Evolutionary conservation across 2,888 invertebrate species (phyloP).

Genomic region (Endotricha flammealis): DNA sequence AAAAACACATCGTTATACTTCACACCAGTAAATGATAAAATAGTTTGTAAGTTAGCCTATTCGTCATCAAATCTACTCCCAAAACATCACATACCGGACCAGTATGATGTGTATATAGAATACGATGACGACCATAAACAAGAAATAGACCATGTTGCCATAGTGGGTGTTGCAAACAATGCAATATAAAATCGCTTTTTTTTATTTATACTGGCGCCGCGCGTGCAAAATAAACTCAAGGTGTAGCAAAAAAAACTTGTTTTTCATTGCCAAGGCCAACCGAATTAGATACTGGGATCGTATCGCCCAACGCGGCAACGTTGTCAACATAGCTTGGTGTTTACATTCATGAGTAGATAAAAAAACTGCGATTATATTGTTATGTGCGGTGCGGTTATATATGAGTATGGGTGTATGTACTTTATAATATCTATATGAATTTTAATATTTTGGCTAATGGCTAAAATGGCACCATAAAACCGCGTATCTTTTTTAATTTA

Average conservation of each 20-base stretch:
- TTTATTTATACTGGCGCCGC: constrained; percentile 25
- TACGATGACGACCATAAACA: not conserved
- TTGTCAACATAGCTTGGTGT: constrained; percentile 63
- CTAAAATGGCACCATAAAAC: too few species aligned
- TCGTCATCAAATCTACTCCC: too few species aligned
- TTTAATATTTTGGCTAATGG: too few species aligned
- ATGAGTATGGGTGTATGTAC: too few species aligned
- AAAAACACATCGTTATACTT: too few species aligned
- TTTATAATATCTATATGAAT: too few species aligned
- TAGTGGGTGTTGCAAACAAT: not conserved
- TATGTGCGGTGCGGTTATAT: too few species aligned
- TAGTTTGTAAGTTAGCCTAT: too few species aligned
- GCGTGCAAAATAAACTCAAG: constrained; percentile 51
- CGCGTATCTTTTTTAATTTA: too few species aligned
- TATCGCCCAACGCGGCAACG: constrained; percentile 66
- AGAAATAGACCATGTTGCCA: constrained; percentile 1
- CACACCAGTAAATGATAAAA: too few species aligned
- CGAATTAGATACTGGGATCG: constrained; percentile 66
- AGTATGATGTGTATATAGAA: too few species aligned
- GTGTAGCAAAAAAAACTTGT: constrained; percentile 56
- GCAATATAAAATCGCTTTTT: not conserved
- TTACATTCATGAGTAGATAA: constrained; percentile 58
- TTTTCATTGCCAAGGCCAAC: constrained; percentile 76
- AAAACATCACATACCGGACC: too few species aligned
- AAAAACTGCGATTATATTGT: constrained; percentile 40